Conservation (phyloP, 2,113 vertebrate species). For the Ursus arctos region DNA sequence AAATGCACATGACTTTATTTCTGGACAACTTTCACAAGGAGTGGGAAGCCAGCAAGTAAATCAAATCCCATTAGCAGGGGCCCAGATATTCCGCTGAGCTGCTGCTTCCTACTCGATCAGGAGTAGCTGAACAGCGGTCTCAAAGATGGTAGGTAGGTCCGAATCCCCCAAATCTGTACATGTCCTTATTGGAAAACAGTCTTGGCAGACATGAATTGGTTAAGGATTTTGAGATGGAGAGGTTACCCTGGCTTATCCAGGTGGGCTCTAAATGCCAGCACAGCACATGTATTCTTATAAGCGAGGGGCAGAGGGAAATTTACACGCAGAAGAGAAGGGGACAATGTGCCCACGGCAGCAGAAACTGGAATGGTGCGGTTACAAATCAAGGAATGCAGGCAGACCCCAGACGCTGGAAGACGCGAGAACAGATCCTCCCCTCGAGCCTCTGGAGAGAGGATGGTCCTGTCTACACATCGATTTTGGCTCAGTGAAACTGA, state of each 20-base stretch:
- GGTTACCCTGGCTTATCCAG: background rate
- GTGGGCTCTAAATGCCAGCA: background rate
- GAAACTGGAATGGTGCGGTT: background rate
- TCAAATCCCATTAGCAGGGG: slow-evolving; percentile 34
- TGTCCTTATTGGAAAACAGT: background rate
- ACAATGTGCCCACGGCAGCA: background rate
- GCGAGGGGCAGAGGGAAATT: background rate
- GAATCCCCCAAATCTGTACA: background rate
- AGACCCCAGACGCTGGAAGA: background rate
- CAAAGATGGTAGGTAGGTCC: background rate
- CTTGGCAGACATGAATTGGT: background rate
- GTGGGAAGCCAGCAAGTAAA: slow-evolving; percentile 51
- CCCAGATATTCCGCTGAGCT: background rate
- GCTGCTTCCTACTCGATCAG: background rate
- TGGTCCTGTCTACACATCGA: rapidly evolving
- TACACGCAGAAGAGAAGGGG: background rate
- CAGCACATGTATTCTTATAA: background rate
- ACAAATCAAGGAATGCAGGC: background rate
- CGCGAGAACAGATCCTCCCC: background rate
- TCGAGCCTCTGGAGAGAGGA: background rate
- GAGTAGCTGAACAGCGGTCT: background rate
- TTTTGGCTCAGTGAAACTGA: background rate
- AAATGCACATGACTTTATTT: slow-evolving; percentile 69
- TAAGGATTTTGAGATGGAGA: background rate
- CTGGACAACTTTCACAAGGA: slow-evolving; percentile 63